A percentile compares a stretch with the other conserved stretches of the same genome.
These are phyloP conservation scores for Caenorhabditis zanzibari DNA, from an alignment of 2,888 invertebrate genomes.

Conservation along the genomic window DNA sequence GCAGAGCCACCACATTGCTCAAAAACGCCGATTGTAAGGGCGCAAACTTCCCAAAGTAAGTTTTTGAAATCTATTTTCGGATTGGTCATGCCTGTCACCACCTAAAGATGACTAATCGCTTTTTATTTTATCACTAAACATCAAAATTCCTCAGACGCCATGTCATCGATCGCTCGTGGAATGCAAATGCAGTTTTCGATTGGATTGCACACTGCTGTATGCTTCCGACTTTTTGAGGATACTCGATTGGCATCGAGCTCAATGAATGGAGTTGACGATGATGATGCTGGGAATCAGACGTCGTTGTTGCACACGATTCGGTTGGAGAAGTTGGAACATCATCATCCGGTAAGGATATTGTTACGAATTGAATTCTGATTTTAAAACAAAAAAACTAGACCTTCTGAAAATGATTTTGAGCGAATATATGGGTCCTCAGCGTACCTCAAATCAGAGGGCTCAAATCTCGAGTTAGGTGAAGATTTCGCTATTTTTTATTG, in stretches of 20 bases:
- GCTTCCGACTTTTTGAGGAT: conserved; percentile 74
- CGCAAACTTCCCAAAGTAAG: conserved; percentile 72
- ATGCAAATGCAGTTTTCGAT: conserved; percentile 78
- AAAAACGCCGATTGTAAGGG: conserved; percentile 72
- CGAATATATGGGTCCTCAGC: no score
- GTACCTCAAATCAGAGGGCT: no score
- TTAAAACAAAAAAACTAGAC: neutral
- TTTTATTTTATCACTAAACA: neutral
- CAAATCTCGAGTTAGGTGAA: no score
- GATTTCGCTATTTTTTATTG: no score
- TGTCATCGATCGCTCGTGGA: conserved; percentile 61
- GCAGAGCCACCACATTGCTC: conserved; percentile 76
- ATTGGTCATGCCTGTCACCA: conserved; percentile 8
- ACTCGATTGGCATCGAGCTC: conserved; percentile 16
- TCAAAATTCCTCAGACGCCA: conserved; percentile 53
- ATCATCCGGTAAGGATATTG: conserved; percentile 76
- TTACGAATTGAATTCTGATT: no score
- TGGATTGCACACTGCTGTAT: conserved; percentile 76
- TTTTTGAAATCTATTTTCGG: neutral
- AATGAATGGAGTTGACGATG: conserved; percentile 11
- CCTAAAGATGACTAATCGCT: conserved; percentile 28
- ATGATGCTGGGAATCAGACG: conserved; percentile 59
- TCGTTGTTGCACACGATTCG: conserved; percentile 79
- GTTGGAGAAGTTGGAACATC: conserved; percentile 80
- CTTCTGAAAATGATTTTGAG: no score